These are phyloP conservation scores for Anticlea derivata DNA, from an alignment of 2,888 invertebrate genomes.

Conservation along the genomic window DNA sequence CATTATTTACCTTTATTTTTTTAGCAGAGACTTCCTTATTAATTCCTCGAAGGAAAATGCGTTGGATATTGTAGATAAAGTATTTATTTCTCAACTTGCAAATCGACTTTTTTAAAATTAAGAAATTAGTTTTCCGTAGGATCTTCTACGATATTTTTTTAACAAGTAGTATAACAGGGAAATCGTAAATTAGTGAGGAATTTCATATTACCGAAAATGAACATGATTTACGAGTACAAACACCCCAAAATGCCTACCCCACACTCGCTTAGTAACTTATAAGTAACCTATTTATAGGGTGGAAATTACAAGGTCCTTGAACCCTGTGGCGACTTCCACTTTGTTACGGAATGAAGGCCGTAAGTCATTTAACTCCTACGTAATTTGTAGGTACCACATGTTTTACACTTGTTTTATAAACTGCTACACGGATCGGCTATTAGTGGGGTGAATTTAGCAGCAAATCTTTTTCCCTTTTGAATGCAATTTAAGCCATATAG, in stretches of 20 bases:
- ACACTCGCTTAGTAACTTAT: conserved; percentile 2
- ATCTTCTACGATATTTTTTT: too few relatives aligned
- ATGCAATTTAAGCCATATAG: too few relatives aligned
- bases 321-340: conserved; percentile 23
- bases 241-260: conserved; percentile 9
- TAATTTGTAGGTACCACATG: conserved; percentile 30
- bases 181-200: background rate
- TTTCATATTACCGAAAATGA: background rate
- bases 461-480: background rate
- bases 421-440: conserved; percentile 14
- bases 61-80: too few relatives aligned
- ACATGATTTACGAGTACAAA: conserved; percentile 6
- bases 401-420: conserved; percentile 33
- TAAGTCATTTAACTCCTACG: conserved; percentile 25
- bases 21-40: too few relatives aligned
- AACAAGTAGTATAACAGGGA: background rate
- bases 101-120: too few relatives aligned
- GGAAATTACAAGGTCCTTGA: conserved; percentile 44
- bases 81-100: too few relatives aligned
- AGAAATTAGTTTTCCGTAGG: too few relatives aligned
- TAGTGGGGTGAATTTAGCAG: conserved; percentile 1
- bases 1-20: too few relatives aligned
- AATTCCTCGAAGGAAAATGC: too few relatives aligned
- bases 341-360: conserved; percentile 12
- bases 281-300: conserved; percentile 35